phyloP scores from a whole-genome alignment of 2,797 vertebrate species.

The Darevskia nairensis region DNA sequence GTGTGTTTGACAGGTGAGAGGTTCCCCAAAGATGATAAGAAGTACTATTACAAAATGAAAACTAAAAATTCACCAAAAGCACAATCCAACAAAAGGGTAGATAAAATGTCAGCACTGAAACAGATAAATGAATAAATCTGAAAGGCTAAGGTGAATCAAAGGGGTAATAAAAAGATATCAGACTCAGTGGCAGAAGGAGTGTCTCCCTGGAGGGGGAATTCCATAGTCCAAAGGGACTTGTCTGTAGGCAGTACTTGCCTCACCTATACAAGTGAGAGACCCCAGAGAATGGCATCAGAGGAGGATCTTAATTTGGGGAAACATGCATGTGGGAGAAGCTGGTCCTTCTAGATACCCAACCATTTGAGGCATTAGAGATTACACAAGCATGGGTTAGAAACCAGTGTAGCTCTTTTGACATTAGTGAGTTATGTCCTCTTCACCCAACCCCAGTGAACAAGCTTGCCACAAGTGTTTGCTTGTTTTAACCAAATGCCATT shows the following conservation, averaged over 20 bases:
- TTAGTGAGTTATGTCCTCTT: no score
- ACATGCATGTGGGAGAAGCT: no score
- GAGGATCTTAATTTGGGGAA: no score
- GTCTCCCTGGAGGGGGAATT: neutral
- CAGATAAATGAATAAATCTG: neutral
- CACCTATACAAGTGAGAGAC: no score
- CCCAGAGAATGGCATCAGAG: no score
- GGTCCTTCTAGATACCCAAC: neutral
- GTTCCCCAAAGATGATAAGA: neutral
- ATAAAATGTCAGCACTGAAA: neutral
- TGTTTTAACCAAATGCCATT: no score
- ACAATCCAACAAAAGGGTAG: neutral
- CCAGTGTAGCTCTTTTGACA: no score
- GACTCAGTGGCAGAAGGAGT: neutral
- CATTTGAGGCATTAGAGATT: neutral
- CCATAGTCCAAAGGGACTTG: no score
- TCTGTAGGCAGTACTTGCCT: no score
- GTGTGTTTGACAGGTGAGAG: neutral
- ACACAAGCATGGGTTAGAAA: neutral
- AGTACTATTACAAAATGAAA: neutral
- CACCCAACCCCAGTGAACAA: no score
- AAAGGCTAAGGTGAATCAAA: neutral
- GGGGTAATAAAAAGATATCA: neutral
- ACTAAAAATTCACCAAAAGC: neutral
- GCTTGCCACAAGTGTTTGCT: no score